A percentile compares a stretch with the other conserved stretches of the same genome.
Evolutionary conservation across 1,140 invertebrate species (phyloP).

Genomic region (Saccostrea echinata): DNA sequence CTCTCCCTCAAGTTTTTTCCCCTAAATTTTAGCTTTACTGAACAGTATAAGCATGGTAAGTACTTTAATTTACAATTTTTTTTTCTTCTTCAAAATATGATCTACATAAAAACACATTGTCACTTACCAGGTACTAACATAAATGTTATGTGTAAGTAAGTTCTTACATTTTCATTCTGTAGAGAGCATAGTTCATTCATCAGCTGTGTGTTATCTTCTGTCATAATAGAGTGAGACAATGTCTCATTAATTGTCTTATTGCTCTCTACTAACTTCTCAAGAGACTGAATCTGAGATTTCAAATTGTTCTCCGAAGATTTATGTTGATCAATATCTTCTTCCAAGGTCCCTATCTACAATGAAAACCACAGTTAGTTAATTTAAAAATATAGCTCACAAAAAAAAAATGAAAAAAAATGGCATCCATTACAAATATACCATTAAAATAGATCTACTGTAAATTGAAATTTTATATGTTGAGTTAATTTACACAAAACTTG

Average conservation of each 20-base stretch:
- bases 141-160: background rate
- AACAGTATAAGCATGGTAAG: too few species aligned
- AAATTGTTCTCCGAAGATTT: background rate
- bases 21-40: too few species aligned
- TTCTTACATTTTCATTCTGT: conserved; percentile 18
- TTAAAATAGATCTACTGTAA: too few species aligned
- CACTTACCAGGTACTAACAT: too few species aligned
- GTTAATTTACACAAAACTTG: too few species aligned
- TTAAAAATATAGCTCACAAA: background rate
- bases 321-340: background rate
- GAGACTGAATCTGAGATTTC: conserved; percentile 16
- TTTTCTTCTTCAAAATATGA: too few species aligned
- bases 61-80: too few species aligned
- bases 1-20: too few species aligned
- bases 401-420: too few species aligned
- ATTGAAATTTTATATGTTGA: too few species aligned
- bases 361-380: background rate
- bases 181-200: conserved; percentile 1
- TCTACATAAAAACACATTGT: too few species aligned
- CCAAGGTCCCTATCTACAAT: conserved; percentile 8
- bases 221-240: conserved; percentile 7
- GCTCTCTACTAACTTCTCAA: conserved; percentile 1
- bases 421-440: too few species aligned
- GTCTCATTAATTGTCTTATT: conserved; percentile 12
- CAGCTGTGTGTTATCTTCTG: conserved; percentile 3